Evolutionary conservation across 1,140 invertebrate species (phyloP).

Genomic region (Nasonia longicornis): DNA sequence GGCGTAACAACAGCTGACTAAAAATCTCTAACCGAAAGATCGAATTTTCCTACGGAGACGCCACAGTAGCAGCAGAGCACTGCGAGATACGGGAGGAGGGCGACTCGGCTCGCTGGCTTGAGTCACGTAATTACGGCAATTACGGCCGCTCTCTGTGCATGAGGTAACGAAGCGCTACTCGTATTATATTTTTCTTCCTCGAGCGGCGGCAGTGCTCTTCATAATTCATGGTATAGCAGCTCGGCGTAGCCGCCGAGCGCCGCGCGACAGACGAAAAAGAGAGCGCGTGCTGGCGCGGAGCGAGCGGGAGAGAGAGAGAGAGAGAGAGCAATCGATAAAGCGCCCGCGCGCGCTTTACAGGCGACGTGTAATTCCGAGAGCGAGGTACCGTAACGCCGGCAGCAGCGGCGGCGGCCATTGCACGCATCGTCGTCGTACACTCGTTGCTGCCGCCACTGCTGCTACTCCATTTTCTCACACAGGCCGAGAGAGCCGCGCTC

Average conservation of each 20-base stretch:
- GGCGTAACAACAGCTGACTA: too few relatives aligned
- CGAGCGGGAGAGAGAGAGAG: background rate
- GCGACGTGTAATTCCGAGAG: slow-evolving; percentile 3
- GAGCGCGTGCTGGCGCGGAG: background rate
- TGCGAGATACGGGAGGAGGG: background rate
- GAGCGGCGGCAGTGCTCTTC: background rate
- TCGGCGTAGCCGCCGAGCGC: background rate
- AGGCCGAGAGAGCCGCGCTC: too few relatives aligned
- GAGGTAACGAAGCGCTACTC: slow-evolving; percentile 6
- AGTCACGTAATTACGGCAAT: slow-evolving; percentile 31
- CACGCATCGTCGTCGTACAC: background rate
- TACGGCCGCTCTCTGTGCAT: background rate
- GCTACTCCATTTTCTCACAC: slow-evolving; percentile 36
- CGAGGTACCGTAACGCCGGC: slow-evolving; percentile 24
- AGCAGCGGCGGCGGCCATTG: background rate
- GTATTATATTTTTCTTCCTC: slow-evolving; percentile 4
- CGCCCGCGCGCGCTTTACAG: slow-evolving; percentile 7
- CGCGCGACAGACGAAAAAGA: background rate
- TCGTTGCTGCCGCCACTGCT: background rate
- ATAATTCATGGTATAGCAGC: background rate
- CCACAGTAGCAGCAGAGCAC: background rate
- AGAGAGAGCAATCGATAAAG: slow-evolving; percentile 6
- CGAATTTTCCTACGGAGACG: background rate
- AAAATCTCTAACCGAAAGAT: background rate
- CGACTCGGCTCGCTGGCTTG: background rate